These are phyloP conservation scores for Cenopis cana DNA, from an alignment of 2,888 invertebrate species.

Conservation along the genomic window DNA sequence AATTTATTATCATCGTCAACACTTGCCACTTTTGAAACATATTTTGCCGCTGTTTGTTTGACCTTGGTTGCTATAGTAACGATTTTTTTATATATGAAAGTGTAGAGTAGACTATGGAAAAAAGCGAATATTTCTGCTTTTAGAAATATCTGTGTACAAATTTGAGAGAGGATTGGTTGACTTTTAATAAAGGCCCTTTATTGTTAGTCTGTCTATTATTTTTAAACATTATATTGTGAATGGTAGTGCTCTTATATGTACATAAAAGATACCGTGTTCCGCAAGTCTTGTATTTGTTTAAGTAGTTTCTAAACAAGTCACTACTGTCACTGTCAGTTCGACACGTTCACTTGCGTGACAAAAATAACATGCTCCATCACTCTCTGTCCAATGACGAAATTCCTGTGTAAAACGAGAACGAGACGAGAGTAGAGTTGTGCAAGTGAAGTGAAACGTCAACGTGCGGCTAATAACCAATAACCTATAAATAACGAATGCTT, in stretches of 20 bases:
- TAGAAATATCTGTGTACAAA: neutral
- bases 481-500: conserved; percentile 52
- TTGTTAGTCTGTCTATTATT: no score
- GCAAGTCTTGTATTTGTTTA: neutral
- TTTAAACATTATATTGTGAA: no score
- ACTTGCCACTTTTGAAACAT: conserved; percentile 80
- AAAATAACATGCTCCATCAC: neutral
- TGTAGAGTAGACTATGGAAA: no score
- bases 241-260: neutral
- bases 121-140: no score
- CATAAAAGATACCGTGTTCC: no score
- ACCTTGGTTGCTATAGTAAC: conserved; percentile 77
- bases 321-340: conserved; percentile 18
- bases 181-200: no score
- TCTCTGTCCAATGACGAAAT: neutral
- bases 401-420: conserved; percentile 2
- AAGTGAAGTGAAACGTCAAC: conserved; percentile 28
- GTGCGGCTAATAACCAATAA: conserved; percentile 39
- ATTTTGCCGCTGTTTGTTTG: conserved; percentile 82
- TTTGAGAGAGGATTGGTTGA: no score
- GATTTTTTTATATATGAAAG: conserved; percentile 26
- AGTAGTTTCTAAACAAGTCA: conserved; percentile 22
- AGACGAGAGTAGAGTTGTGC: no score
- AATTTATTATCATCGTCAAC: conserved; percentile 56
- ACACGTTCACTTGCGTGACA: no score